A percentile compares a stretch with the other conserved stretches of the same genome.
Evolutionary conservation across 2,797 vertebrate genomes (phyloP).

Genomic region (Helicolenus hilgendorfi): DNA sequence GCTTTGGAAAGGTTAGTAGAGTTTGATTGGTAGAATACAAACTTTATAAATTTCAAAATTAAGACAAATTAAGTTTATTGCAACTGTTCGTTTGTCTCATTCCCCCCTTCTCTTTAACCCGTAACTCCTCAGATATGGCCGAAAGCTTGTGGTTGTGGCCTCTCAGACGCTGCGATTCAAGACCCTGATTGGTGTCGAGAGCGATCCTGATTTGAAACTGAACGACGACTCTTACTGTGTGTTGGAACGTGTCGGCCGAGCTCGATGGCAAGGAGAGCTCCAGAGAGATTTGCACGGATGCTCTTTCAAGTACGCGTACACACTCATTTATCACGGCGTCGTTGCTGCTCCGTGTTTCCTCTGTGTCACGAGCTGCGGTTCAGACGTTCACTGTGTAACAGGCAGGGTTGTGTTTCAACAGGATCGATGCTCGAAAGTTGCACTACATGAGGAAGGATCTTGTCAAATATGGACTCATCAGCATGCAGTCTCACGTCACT

Average conservation of each 20-base stretch:
- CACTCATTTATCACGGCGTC: neutral
- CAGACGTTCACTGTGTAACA: neutral
- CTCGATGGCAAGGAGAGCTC: slow-evolving; percentile 97
- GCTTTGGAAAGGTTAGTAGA: slow-evolving; percentile 90
- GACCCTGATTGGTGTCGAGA: slow-evolving; percentile 92
- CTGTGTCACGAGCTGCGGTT: neutral
- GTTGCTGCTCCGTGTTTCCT: neutral
- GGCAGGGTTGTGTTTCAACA: slow-evolving; percentile 66
- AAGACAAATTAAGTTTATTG: neutral
- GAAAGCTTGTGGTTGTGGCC: slow-evolving; percentile 94
- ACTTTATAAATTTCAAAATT: too few species aligned
- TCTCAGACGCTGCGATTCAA: slow-evolving; percentile 92
- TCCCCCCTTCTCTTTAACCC: neutral
- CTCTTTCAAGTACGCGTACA: slow-evolving; percentile 91
- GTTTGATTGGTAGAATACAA: neutral
- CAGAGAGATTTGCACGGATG: slow-evolving; percentile 94
- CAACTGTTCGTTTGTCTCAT: neutral
- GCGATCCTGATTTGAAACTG: slow-evolving; percentile 94
- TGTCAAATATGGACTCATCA: slow-evolving; percentile 93
- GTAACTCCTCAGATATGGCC: slow-evolving; percentile 90
- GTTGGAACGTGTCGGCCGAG: slow-evolving; percentile 95
- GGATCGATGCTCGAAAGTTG: slow-evolving; percentile 95
- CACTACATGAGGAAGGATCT: slow-evolving; percentile 95
- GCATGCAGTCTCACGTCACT: slow-evolving; percentile 93
- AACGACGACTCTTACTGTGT: slow-evolving; percentile 95